Base-by-base conservation (phyloP, 30 jellyfish, hydroid and myxozoan genomes). In the Morbakka virulenta region DNA sequence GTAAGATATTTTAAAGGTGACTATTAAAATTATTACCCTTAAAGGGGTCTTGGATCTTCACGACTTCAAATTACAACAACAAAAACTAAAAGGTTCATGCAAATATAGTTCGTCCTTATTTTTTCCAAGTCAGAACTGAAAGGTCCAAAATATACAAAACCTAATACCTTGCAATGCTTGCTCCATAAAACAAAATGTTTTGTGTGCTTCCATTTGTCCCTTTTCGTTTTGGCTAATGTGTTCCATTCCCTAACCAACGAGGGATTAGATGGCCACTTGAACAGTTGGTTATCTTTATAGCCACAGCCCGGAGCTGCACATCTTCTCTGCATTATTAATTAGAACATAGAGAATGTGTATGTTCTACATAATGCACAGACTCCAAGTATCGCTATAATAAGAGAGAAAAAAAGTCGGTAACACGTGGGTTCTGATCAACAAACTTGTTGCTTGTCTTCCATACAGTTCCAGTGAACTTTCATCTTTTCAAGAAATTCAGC, bases 131-230 rank as follows among this genome's bases (percentile, higher is more conserved):
- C 79, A 67, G 74, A 20, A 41, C 49, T 69, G 67, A 69, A 69
- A 67, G 36, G 32, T 29, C 35, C 26, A 4, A 69, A 35, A 68
- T 69, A 35, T 35, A 67, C 49, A 68, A 32, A 34, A 68, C 81
- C 36, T 69, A 35, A 67, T 35, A 68, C 74, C 26, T 20, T 69
- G 49, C 14, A 32, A 34, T 69, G 81, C 73, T 69, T 69, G 32
- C 81, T 69, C 36, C 81, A 69, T 28, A 69, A 69, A 69, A 69
- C 81, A 35, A 68, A 69, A 69, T 69, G 36, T 69, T 69, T 69
- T 68, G 81, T 31, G 36, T 69, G 81, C 73, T 69, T 69, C 81
- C 74, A 69, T 0, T 69, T 32, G 73, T 69, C 81, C 81, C 74
- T 69, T 68, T 69, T 69, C 48, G 81, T 69, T 68, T 68, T 32